Evolutionary conservation across 2,888 invertebrate genomes (phyloP).

Genomic region (Ischnura elegans): DNA sequence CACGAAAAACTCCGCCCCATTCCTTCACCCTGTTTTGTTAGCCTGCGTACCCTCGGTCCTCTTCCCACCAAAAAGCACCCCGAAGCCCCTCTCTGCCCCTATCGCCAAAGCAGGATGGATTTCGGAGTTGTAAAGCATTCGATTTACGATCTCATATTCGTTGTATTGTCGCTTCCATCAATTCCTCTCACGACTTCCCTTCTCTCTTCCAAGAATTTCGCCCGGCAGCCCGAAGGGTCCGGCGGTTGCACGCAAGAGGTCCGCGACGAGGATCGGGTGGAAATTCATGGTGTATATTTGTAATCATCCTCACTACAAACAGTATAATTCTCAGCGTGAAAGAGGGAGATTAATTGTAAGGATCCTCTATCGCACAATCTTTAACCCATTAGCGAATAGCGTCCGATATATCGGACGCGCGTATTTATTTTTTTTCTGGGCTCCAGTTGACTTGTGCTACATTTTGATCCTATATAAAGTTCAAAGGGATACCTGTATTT

Average conservation of each 20-base stretch:
- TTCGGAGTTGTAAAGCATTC: slow-evolving; percentile 65
- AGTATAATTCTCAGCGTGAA: too few species aligned
- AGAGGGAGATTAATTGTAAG: too few species aligned
- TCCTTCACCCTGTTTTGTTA: not conserved
- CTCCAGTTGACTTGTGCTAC: too few species aligned
- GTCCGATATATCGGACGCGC: too few species aligned
- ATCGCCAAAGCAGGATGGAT: slow-evolving; percentile 30
- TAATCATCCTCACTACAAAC: not conserved
- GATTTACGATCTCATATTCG: slow-evolving; percentile 66
- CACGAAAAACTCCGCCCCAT: not conserved
- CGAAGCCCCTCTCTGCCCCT: not conserved
- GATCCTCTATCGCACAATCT: too few species aligned
- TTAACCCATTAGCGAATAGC: too few species aligned
- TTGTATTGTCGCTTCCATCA: slow-evolving; percentile 57
- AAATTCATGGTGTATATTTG: slow-evolving; percentile 56
- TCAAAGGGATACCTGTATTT: too few species aligned
- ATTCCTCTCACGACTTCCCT: not conserved
- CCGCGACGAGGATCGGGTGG: not conserved
- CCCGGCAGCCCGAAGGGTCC: not conserved
- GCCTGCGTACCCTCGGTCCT: not conserved
- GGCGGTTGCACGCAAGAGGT: not conserved
- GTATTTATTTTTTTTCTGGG: too few species aligned
- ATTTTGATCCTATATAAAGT: too few species aligned
- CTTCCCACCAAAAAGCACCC: not conserved
- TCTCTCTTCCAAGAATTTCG: not conserved